Evolutionary conservation across 2,113 vertebrate genomes (phyloP), one percentile per base, ranked within the genome.

Genomic region (Labeo rohita): DNA sequence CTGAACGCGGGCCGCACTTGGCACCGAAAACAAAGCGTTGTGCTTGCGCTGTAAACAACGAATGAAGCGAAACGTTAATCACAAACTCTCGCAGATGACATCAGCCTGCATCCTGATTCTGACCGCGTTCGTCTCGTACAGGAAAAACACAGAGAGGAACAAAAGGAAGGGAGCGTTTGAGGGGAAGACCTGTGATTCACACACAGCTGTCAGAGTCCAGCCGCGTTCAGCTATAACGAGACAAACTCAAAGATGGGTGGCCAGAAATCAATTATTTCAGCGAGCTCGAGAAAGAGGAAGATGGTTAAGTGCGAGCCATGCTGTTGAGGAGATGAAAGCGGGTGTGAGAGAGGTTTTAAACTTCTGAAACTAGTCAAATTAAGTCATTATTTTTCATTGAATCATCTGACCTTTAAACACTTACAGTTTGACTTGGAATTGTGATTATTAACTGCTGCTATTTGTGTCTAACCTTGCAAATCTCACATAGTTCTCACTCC

Each of bases 141-240:
- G 36, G 28, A 10, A 79, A 39, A 68, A 80, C 59, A 54, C 23
- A 77, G 52, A 36, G 49, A 54, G 74, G 7, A 36, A 70, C 34
- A 16, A 36, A 70, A 39, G 18, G 23, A 54, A 43, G 77, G 54
- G 43, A 47, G 43, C 23, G 34, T 79, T 79, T 12, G 11, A 61
- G 54, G 54, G 36, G 15, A 79, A 79, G 76, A 78, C 52, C 76
- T 52, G 76, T 56, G 52, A 78, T 78, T 78, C 16, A 78, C 15
- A 21, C 49, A 15, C 4, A 59, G 47, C 47, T 75, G 73, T 75
- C 21, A 12, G 45, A 50, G 73, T 50, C n/a, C 1, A 15, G 28
- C 28, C 4, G 34, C 5, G 3, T 61, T 39, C 23, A 4, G 15
- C 15, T 77, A 10, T 78, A 59, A 78, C 76, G 39, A 59, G 16